phyloP scores from a whole-genome alignment of 1,140 invertebrate species.

The Tetramorium alpestre region DNA sequence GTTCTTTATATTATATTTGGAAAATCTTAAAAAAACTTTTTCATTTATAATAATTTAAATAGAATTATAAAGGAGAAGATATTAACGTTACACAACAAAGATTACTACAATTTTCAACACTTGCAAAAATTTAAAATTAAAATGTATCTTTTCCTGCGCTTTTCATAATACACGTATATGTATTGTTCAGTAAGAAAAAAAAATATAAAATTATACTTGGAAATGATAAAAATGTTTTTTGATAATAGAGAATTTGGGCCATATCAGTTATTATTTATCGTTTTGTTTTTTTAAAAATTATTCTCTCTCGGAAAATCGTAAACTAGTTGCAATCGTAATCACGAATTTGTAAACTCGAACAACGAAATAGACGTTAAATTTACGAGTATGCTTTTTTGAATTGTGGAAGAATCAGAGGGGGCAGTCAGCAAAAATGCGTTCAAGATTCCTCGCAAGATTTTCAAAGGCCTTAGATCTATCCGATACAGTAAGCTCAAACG shows the following conservation, averaged over 20 bases:
- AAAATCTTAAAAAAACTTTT: neutral
- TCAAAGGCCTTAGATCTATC: slow-evolving; percentile 23
- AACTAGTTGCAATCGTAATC: neutral
- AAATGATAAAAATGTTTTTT: neutral
- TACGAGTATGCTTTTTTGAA: neutral
- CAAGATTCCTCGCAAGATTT: slow-evolving; percentile 42
- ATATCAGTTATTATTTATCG: neutral
- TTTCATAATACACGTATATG: neutral
- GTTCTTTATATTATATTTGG: neutral
- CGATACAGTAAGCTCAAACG: slow-evolving; percentile 42
- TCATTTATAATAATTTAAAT: neutral
- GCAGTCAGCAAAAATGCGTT: slow-evolving; percentile 50
- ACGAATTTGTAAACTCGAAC: neutral
- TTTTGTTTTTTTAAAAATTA: neutral
- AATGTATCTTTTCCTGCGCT: neutral
- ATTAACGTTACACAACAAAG: neutral
- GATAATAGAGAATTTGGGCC: neutral
- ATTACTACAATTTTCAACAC: neutral
- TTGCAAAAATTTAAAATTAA: slow-evolving; percentile 34
- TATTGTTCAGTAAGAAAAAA: neutral
- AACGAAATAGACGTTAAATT: slow-evolving; percentile 29
- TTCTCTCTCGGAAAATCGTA: slow-evolving; percentile 1
- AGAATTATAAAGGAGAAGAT: neutral
- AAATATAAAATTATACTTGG: neutral
- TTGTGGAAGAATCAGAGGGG: neutral